Evolutionary conservation across 1,140 invertebrate genomes (phyloP).

Genomic region (Drosophila bipectinata): DNA sequence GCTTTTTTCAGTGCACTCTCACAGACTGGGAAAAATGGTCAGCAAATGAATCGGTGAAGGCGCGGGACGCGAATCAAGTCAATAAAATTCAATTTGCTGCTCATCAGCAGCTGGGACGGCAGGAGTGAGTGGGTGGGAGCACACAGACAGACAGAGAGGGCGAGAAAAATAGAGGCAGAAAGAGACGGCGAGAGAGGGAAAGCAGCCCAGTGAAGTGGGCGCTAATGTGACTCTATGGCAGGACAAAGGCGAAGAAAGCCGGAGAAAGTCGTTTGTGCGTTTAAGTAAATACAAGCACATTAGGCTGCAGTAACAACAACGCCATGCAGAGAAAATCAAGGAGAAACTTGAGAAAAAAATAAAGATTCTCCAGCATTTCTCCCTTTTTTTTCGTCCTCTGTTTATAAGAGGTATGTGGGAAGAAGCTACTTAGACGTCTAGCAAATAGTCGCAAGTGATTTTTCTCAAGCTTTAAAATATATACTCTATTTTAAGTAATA

Average conservation of each 20-base stretch:
- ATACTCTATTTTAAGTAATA: not conserved
- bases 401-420: not conserved
- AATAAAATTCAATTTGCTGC: constrained; percentile 79
- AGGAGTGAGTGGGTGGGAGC: not conserved
- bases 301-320: constrained; percentile 42
- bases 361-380: constrained; percentile 2
- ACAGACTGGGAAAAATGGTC: constrained; percentile 39
- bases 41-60: constrained; percentile 49
- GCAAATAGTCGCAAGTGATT: constrained; percentile 3
- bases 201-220: constrained; percentile 22
- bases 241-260: constrained; percentile 15
- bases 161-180: not conserved
- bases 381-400: not conserved
- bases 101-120: constrained; percentile 51
- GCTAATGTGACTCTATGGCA: constrained; percentile 26
- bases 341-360: not conserved
- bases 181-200: not conserved
- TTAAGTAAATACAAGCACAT: constrained; percentile 62
- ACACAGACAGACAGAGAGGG: not conserved
- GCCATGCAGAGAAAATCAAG: not conserved
- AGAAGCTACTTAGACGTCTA: constrained; percentile 39
- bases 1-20: not conserved
- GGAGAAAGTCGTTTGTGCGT: constrained; percentile 49
- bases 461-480: not conserved
- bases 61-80: constrained; percentile 58